Evolutionary conservation across 2,888 invertebrate genomes (phyloP).

Genomic region (Hypomecis atomaria): DNA sequence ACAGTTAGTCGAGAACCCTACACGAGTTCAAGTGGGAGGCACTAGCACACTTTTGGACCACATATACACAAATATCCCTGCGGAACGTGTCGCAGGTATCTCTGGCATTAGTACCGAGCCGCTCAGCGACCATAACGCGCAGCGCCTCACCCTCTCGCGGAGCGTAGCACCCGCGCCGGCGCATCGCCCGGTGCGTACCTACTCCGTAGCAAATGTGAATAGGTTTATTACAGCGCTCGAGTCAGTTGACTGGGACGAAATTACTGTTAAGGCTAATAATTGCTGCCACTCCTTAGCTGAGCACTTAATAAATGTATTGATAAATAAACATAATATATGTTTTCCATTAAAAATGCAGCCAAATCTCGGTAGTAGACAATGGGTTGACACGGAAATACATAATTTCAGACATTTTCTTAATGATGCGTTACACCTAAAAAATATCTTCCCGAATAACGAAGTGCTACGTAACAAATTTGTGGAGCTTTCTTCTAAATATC

Average conservation of each 20-base stretch:
- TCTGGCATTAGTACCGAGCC: constrained; percentile 6
- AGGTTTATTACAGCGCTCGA: not conserved
- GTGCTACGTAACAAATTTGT: not conserved
- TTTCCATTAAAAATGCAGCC: constrained; percentile 1
- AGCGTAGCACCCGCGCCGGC: not conserved
- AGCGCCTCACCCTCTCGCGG: not conserved
- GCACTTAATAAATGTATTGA: not conserved
- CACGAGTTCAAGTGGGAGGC: constrained; percentile 4
- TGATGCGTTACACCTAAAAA: not conserved
- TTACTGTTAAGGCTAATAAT: not conserved
- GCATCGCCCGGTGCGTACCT: not conserved
- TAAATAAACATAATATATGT: not conserved
- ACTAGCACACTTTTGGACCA: constrained; percentile 14
- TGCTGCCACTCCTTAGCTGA: not conserved
- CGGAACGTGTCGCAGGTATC: constrained; percentile 1
- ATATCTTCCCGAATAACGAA: not conserved
- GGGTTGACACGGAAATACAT: not conserved
- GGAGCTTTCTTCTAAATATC: not conserved
- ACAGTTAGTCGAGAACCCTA: not conserved
- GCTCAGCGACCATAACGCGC: constrained; percentile 5
- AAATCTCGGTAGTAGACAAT: not conserved
- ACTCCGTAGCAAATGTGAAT: not conserved
- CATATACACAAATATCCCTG: constrained; percentile 13
- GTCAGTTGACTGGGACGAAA: not conserved
- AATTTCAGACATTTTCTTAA: not conserved